Base-by-base conservation (phyloP, 2,888 invertebrate genomes). In the Melangyna quadrimaculata region DNA sequence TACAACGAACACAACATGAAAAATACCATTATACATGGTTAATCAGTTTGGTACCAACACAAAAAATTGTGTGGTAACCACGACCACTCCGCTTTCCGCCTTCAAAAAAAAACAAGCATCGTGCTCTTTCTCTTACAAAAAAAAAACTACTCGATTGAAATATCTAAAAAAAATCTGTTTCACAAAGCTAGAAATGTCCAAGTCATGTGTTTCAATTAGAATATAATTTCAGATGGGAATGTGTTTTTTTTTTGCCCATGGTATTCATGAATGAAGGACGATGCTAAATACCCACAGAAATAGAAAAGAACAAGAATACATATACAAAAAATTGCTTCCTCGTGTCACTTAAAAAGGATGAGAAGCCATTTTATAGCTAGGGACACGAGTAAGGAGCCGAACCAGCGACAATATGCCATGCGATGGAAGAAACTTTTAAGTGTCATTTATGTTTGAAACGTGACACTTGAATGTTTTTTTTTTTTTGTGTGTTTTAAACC, bases 141-240 rank as follows among this genome's bases (percentile, higher is more conserved):
- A 27, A 27, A 43, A 9, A 40, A 10, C n/a, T 19, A 17, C 43
- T 43, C 43, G 29, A 63, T 63, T 61, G 32, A 61, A 61, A 59
- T 24, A 35, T 19, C n/a, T 45, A 19, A 22, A 40, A 40, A 6
- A 40, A 37, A 14, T 32, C 40, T 10, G 22, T 43, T 35, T 19
- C 17, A 45, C 45, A 37, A 37, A 59, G 37, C 71, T 43, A 12
- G 53, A 55, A 75, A 80, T 53, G 75, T 75, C 74, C 37, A 63
- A 75, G 63, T 75, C 74, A 75, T 70, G 75, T 70, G 75, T 75
- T 80, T 75, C 80, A 80, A 80, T 80, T 75, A 75, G 80, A 75
- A 55, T 70, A 63, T 63, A 80, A 74, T 74, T 80, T 74, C 35
- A 6, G 19, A 32, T 35, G 5, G 63, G 53, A 48, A 29, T 37